Conservation (phyloP, 2,113 vertebrate genomes). For the Pachycephala philippinensis region DNA sequence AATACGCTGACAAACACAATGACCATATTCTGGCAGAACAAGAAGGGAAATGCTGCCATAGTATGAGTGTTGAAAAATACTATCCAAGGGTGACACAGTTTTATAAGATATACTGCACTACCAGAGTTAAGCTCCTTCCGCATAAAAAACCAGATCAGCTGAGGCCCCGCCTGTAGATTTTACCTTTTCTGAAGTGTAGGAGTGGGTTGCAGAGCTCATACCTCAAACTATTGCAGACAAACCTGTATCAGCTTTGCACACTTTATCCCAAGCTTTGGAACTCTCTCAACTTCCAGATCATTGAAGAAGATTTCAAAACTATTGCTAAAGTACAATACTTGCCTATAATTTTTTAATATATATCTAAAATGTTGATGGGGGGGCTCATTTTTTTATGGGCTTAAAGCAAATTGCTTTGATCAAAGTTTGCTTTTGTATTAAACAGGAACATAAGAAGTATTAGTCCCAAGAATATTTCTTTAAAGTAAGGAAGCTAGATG, state of each 20-base stretch:
- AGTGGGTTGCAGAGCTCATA: neutral
- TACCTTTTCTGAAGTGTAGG: neutral
- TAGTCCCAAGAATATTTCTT: neutral
- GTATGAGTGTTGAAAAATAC: neutral
- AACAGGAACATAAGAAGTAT: neutral
- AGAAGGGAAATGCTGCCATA: neutral
- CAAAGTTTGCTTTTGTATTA: neutral
- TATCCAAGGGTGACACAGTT: neutral
- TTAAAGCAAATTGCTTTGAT: neutral
- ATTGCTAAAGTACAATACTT: neutral
- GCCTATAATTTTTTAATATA: neutral
- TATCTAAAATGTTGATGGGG: neutral
- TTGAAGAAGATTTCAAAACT: neutral
- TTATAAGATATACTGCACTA: neutral
- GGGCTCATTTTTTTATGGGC: neutral
- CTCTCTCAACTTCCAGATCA: neutral
- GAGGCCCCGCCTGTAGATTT: neutral
- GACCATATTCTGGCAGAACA: neutral
- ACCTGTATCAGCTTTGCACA: neutral
- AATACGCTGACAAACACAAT: neutral
- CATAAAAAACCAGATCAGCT: neutral
- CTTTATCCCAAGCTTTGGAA: neutral
- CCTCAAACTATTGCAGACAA: neutral
- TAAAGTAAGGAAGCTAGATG: neutral
- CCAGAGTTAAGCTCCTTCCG: neutral